These are phyloP conservation scores for Meliscaeva auricollis DNA, from an alignment of 2,888 invertebrate genomes.

Conservation along the genomic window DNA sequence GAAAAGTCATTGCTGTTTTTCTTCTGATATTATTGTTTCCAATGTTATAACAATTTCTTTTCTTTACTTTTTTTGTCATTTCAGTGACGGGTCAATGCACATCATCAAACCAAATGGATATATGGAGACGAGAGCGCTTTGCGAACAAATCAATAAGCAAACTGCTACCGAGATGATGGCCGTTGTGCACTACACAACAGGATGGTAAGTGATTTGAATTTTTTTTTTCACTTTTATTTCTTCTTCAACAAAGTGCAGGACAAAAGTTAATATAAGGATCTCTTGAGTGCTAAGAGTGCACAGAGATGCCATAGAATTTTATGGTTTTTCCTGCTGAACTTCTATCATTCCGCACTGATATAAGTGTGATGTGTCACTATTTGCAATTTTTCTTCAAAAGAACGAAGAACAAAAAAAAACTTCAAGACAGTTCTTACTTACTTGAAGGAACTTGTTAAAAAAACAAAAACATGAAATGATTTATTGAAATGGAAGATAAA, in stretches of 20 bases:
- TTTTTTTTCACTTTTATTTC: slow-evolving; percentile 20
- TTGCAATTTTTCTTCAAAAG: neutral
- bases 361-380: slow-evolving; percentile 3
- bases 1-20: slow-evolving; percentile 49
- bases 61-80: slow-evolving; percentile 74
- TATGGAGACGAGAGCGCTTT: slow-evolving; percentile 84
- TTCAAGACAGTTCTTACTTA: too few relatives aligned
- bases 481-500: too few relatives aligned
- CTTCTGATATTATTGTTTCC: slow-evolving; percentile 53
- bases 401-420: too few relatives aligned
- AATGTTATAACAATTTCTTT: slow-evolving; percentile 64
- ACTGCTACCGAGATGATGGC: slow-evolving; percentile 86
- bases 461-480: too few relatives aligned
- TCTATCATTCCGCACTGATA: neutral
- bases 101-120: slow-evolving; percentile 84
- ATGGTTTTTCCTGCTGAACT: neutral
- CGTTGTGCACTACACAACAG: slow-evolving; percentile 89
- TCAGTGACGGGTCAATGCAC: slow-evolving; percentile 84
- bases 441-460: too few relatives aligned
- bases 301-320: neutral
- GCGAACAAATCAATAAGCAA: slow-evolving; percentile 84
- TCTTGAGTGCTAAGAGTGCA: slow-evolving; percentile 10
- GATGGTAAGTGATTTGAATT: slow-evolving; percentile 86
- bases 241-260: neutral
- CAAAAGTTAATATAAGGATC: neutral